Conservation (phyloP, 2,113 vertebrate species). For the Lanius ludovicianus region DNA sequence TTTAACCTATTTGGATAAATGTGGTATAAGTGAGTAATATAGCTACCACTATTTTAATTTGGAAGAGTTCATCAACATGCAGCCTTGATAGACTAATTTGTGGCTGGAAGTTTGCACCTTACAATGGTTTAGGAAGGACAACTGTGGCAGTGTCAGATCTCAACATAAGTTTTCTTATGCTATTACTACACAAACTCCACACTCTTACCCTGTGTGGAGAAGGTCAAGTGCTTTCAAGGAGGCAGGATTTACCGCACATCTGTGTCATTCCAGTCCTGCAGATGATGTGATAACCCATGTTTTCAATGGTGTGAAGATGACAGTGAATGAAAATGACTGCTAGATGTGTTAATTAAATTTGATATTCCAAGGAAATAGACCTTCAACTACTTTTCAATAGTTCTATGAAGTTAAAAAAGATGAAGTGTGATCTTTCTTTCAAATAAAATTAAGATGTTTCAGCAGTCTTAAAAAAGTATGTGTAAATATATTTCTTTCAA, state of each 20-base stretch:
- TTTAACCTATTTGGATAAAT: not conserved
- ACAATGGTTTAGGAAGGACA: not conserved
- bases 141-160: not conserved
- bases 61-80: not conserved
- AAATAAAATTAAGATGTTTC: not conserved
- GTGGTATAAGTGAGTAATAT: not conserved
- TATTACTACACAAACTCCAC: not conserved
- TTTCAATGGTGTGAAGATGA: not conserved
- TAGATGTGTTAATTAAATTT: not conserved
- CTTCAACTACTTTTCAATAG: not conserved
- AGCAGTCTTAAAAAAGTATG: not conserved
- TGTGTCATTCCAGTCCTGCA: not conserved
- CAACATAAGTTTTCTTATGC: not conserved
- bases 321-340: not conserved
- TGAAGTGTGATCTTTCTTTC: not conserved
- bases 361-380: not conserved
- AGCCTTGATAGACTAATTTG: not conserved
- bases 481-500: not conserved
- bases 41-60: not conserved
- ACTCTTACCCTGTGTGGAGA: not conserved
- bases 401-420: not conserved
- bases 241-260: not conserved
- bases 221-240: not conserved
- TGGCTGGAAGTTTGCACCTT: not conserved
- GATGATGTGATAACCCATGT: not conserved